These are phyloP conservation scores for Tetranychus truncatus DNA, from an alignment of 2,888 invertebrate genomes.

Conservation along the genomic window DNA sequence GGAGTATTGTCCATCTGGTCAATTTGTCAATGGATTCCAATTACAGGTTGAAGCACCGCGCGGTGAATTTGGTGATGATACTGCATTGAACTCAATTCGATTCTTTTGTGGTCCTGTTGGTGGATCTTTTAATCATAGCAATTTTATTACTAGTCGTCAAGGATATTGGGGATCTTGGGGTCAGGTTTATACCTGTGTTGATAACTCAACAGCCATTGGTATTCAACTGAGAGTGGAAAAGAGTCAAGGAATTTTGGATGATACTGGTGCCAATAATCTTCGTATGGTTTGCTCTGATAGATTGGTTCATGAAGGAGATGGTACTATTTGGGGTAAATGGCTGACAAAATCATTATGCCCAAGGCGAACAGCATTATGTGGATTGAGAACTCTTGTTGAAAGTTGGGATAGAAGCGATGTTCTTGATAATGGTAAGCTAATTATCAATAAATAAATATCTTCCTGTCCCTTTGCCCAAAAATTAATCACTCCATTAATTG, in stretches of 20 bases:
- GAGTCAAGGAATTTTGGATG: slow-evolving; percentile 4
- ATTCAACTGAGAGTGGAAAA: slow-evolving; percentile 7
- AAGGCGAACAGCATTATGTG: neutral
- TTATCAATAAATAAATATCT: neutral
- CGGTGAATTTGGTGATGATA: slow-evolving; percentile 10
- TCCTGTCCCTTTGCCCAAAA: neutral
- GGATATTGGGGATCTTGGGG: slow-evolving; percentile 5
- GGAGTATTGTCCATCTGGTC: slow-evolving; percentile 5
- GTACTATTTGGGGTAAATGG: slow-evolving; percentile 10
- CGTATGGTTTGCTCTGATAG: slow-evolving; percentile 6
- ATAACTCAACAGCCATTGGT: slow-evolving; percentile 9
- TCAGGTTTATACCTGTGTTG: neutral
- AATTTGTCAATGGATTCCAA: slow-evolving; percentile 9
- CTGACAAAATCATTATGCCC: neutral
- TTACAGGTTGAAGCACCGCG: neutral
- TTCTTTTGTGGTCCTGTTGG: slow-evolving; percentile 3
- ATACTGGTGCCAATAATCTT: slow-evolving; percentile 8
- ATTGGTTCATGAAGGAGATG: slow-evolving; percentile 6
- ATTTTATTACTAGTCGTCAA: neutral
- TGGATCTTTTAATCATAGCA: neutral
- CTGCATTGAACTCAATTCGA: slow-evolving; percentile 1
- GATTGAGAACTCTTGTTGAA: neutral
- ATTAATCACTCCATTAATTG: neutral
- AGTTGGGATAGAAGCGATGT: neutral
- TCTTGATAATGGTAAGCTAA: neutral